Conservation (phyloP, 2,797 vertebrate species). For the Enteromius treurensis region DNA sequence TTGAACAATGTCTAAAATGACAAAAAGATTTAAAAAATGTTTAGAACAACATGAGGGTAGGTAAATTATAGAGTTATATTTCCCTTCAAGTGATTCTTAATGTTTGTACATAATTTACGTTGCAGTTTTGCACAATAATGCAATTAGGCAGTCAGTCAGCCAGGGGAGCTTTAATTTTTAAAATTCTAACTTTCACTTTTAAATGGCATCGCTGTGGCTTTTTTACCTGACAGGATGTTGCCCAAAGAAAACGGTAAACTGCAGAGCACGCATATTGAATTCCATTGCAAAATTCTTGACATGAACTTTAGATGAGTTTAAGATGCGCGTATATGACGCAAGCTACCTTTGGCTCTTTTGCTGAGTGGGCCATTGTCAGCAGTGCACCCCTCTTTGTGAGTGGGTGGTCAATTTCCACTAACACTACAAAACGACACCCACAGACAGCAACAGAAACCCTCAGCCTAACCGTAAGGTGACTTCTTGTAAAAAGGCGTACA, state of each 20-base stretch:
- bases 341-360: conserved; percentile 21
- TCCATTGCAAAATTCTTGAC: conserved; percentile 41
- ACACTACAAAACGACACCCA: conserved; percentile 22
- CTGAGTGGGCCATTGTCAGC: conserved; percentile 38
- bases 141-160: not conserved
- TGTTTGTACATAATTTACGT: not conserved
- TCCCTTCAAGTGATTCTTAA: not conserved
- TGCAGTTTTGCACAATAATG: not conserved
- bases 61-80: not conserved
- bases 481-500: not conserved
- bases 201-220: conserved; percentile 13
- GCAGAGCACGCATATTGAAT: conserved; percentile 19
- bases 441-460: conserved; percentile 8
- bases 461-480: conserved; percentile 10
- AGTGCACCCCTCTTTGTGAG: conserved; percentile 7
- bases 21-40: not conserved
- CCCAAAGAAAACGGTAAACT: conserved; percentile 30
- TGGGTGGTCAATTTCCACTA: conserved; percentile 45
- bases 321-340: conserved; percentile 5
- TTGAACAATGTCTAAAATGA: not conserved
- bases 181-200: conserved; percentile 24
- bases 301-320: not conserved
- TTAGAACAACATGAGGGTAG: not conserved
- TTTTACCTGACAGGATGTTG: conserved; percentile 38
- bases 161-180: not conserved